Conservation (phyloP, 1,140 invertebrate genomes). For the Goniozus legneri region DNA sequence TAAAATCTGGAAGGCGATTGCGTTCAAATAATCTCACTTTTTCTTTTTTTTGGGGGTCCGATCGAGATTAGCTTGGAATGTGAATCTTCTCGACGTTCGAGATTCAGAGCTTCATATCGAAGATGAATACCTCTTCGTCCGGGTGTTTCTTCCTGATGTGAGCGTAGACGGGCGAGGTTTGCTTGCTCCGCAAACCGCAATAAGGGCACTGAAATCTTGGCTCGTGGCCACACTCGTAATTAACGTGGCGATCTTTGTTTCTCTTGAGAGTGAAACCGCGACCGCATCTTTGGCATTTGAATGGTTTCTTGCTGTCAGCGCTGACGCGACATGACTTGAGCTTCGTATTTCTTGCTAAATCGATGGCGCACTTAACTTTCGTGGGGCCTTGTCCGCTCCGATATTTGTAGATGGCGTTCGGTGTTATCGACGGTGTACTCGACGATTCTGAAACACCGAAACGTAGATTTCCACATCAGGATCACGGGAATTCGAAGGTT, state of each 20-base stretch:
- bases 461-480: slow-evolving; percentile 7
- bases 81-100: neutral
- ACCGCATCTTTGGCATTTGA: slow-evolving; percentile 71
- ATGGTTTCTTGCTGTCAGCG: slow-evolving; percentile 50
- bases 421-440: neutral
- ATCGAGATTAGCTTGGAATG: neutral
- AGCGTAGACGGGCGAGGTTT: slow-evolving; percentile 76
- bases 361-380: slow-evolving; percentile 3
- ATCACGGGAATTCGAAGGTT: too few species aligned
- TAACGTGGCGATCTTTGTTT: slow-evolving; percentile 75
- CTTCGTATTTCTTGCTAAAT: slow-evolving; percentile 9
- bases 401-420: slow-evolving; percentile 17
- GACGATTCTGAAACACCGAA: slow-evolving; percentile 23
- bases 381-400: slow-evolving; percentile 5
- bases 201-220: slow-evolving; percentile 76
- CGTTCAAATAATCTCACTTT: too few species aligned
- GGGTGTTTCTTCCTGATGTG: slow-evolving; percentile 58
- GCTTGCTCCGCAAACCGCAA: slow-evolving; percentile 73
- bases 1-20: too few species aligned
- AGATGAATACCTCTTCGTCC: slow-evolving; percentile 30
- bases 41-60: neutral
- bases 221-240: slow-evolving; percentile 80
- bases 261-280: slow-evolving; percentile 76
- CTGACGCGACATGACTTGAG: slow-evolving; percentile 9
- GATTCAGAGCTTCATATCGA: slow-evolving; percentile 30